Evolutionary conservation across 2,888 invertebrate genomes (phyloP).

Genomic region (Scotopteryx bipunctaria): DNA sequence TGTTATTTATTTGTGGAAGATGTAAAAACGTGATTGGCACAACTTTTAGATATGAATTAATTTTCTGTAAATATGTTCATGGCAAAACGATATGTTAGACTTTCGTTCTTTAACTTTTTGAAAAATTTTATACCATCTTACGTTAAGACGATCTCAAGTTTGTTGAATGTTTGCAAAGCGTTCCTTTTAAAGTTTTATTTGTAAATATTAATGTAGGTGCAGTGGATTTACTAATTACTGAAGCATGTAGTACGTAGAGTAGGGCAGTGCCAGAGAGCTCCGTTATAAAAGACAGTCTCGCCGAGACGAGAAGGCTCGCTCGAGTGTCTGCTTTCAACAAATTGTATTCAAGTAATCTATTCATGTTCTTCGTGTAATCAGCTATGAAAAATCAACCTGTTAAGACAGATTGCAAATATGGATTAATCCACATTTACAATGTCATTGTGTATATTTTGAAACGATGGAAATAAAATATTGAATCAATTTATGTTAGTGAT

Average conservation of each 20-base stretch:
- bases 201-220: constrained; percentile 81
- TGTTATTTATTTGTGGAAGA: constrained; percentile 82
- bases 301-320: constrained; percentile 40
- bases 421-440: constrained; percentile 71
- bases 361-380: constrained; percentile 79
- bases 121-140: constrained; percentile 80
- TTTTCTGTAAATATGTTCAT: constrained; percentile 70
- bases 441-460: constrained; percentile 83
- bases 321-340: constrained; percentile 58
- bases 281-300: constrained; percentile 61
- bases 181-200: constrained; percentile 84
- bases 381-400: constrained; percentile 75
- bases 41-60: constrained; percentile 55
- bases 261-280: constrained; percentile 47
- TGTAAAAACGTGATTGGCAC: constrained; percentile 76
- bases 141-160: constrained; percentile 83
- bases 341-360: constrained; percentile 70
- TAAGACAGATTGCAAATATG: constrained; percentile 75
- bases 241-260: constrained; percentile 61
- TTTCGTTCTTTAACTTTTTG: constrained; percentile 75
- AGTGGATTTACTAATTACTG: constrained; percentile 79
- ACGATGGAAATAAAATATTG: constrained; percentile 82
- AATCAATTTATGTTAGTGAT: constrained; percentile 60
- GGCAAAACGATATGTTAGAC: constrained; percentile 68
- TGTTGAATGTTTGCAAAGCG: constrained; percentile 83